Base-by-base conservation (phyloP, 2,797 vertebrate genomes). In the Pempheris klunzingeri region DNA sequence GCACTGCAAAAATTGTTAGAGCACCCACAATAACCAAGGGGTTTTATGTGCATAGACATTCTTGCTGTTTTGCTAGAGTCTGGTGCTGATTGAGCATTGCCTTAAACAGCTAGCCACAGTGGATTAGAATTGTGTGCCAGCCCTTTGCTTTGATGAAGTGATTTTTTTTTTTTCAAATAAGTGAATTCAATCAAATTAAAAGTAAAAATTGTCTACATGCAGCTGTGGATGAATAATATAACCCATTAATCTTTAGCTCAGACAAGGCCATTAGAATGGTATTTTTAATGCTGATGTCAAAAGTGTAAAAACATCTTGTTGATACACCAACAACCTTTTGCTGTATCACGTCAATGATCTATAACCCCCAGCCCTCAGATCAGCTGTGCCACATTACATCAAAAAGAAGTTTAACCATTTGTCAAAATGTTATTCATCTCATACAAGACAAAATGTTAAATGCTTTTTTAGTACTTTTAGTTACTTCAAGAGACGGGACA, bases 1-100 rank as follows among this genome's bases (percentile, higher is more conserved):
- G 60, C 46, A n/a, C 11, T 50, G 28, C 38, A 80, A 59, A 65
- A 68, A 69, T 9, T 22, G 13, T 22, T 49, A 32, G 22, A 69
- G 49, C 26, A 52, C 43, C 20, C n/a, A 44, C 20, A 50, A 59
- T 24, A 69, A 74, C 24, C 3, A 50, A 36, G 30, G 28, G 22
- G 39, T 34, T 63, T 44, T 34, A n/a, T 55, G 46, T 12, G 36
- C n/a, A 38, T 22, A 44, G 24, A 44, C 5, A 9, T 30, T 71
- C 13, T 38, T 14, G 38, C 55, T 32, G 60, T 53, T 71, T 60
- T 53, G 41, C 24, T 52, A 36, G 39, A 63, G 34, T 4, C 26
- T 26, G 8, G 41, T 47, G 41, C 60, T 55, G 57, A 57, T 17
- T 59, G 17, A 7, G 60, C 24, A 71, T 58, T 20, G 74, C 55